Evolutionary conservation across 2,888 invertebrate genomes (phyloP), one percentile per base, ranked within the genome.

Genomic region (Aphidius colemani): DNA sequence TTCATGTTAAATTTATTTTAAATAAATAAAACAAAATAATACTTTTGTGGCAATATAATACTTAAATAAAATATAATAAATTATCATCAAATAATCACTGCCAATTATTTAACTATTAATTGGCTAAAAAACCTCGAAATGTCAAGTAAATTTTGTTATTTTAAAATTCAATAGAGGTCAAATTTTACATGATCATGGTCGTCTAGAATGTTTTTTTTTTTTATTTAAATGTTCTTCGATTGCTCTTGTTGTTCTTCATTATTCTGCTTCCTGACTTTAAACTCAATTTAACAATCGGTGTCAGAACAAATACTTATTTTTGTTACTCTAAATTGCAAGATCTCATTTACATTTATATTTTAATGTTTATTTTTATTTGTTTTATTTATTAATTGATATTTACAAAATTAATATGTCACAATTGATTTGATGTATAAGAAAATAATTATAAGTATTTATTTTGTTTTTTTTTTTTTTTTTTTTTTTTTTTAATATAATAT

Each of bases 131-230:
- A 59, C 70, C 69, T 68, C 70, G 70, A 56, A 55, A 59, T 49
- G 11, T 11, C 13, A 30, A 45, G 30, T 48, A 41, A 43, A 13
- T 48, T 50, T 18, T 53, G n/a, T 43, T 68, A 67, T 68, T 68
- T 67, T 72, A 72, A 73, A 73, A 70, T 73, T 71, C 67, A 71
- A 72, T 67, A 62, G 68, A 72, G 72, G 67, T 72, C 68, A 65
- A 65, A 43, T 60, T 69, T 67, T 78, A 89, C 89, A 89, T 70
- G 85, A 85, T 18, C 89, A 82, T 0, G 87, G 85, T 0, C 88
- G 87, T 44, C 85, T 74, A 30, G 30, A 30, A 30, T 30, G 30
- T 30, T 30, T 3, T 30, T 30, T 30, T 44, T 11, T 8, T 50
- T 48, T 51, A 40, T 49, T 40, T n/a, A 49, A 44, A 18, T 18